Conservation (phyloP, 2,797 vertebrate species). For the Neopelma chrysocephalum region DNA sequence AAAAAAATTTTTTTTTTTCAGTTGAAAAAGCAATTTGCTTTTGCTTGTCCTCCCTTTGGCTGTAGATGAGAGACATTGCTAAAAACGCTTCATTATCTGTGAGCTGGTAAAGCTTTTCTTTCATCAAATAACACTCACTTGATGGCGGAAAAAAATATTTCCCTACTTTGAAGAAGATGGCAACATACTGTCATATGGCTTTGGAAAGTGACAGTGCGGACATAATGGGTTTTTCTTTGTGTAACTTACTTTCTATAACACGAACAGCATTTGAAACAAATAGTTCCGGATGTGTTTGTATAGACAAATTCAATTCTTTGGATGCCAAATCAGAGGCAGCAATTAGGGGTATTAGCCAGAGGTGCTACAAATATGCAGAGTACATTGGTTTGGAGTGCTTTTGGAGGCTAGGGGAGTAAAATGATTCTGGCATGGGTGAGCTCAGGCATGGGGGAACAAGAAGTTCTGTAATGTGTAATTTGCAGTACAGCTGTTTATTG, state of each 20-base stretch:
- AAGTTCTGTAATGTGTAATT: background rate
- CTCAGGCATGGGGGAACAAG: conserved; percentile 7
- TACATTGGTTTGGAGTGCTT: conserved; percentile 22
- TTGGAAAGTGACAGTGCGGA: conserved; percentile 61
- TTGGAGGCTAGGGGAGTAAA: conserved; percentile 18
- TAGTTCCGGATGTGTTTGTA: conserved; percentile 22
- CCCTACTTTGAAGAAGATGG: conserved; percentile 62
- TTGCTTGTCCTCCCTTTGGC: conserved; percentile 69
- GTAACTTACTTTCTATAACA: conserved; percentile 35
- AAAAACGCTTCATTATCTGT: conserved; percentile 67
- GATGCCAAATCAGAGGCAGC: conserved; percentile 50
- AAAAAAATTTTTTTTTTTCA: background rate
- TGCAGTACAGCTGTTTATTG: background rate
- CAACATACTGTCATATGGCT: conserved; percentile 48
- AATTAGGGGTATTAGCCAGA: conserved; percentile 40
- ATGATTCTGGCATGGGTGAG: conserved; percentile 39
- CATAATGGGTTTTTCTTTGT: conserved; percentile 34
- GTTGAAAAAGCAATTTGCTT: conserved; percentile 5
- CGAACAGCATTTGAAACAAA: conserved; percentile 46
- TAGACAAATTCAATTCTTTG: conserved; percentile 26
- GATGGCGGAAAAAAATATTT: conserved; percentile 68
- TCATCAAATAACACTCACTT: conserved; percentile 77
- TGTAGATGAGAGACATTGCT: conserved; percentile 70
- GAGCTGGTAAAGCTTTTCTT: conserved; percentile 74
- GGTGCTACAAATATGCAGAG: conserved; percentile 36